phyloP scores from a whole-genome alignment of 1,140 invertebrate species.

The Charaxes varanes region DNA sequence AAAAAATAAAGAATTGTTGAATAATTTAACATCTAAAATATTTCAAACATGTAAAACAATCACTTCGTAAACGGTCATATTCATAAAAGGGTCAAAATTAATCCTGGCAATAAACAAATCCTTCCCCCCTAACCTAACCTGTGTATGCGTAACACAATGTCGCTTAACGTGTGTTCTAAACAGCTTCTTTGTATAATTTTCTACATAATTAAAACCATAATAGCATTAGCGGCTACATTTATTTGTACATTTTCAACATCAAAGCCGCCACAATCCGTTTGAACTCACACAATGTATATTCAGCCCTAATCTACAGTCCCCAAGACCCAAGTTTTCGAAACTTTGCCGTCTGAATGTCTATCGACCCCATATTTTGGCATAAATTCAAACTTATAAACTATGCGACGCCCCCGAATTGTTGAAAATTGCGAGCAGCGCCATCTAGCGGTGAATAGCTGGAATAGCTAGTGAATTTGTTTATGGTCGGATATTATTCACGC shows the following conservation, averaged over 20 bases:
- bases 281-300: conserved; percentile 26
- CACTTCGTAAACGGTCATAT: no score
- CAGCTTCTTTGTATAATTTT: no score
- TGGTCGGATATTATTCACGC: neutral
- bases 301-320: conserved; percentile 43
- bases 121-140: no score
- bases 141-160: no score
- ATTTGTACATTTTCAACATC: conserved; percentile 26
- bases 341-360: conserved; percentile 35
- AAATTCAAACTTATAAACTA: conserved; percentile 51
- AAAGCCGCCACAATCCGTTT: conserved; percentile 30
- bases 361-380: conserved; percentile 42
- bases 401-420: conserved; percentile 33
- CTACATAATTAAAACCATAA: conserved; percentile 2
- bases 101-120: no score
- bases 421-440: conserved; percentile 38
- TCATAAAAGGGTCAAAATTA: no score
- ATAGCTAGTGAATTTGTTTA: conserved; percentile 3
- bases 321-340: conserved; percentile 40
- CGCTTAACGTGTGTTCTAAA: no score
- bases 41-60: no score
- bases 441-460: conserved; percentile 38
- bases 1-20: no score
- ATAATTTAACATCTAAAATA: no score
- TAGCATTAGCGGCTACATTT: conserved; percentile 3